Percentiles rank a stretch among this genome's conserved stretches.
Conservation (phyloP, 2,888 invertebrate species). For the Acronicta psi region DNA sequence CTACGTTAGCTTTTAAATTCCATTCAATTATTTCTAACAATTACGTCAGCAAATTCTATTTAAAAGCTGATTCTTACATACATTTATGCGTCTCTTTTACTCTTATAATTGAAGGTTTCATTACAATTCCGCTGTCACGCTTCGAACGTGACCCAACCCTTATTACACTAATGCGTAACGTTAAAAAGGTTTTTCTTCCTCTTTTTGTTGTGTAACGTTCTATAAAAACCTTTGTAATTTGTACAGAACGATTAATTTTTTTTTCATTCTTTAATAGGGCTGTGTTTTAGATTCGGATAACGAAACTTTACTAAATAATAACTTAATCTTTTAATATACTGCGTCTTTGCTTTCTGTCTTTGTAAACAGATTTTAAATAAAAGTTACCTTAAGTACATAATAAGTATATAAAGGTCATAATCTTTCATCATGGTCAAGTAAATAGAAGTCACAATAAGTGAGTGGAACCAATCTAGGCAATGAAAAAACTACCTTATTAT, state of each 20-base stretch:
- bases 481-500: too few relatives aligned
- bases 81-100: slow-evolving; percentile 49
- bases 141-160: slow-evolving; percentile 67
- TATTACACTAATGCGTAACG: slow-evolving; percentile 73
- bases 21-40: not conserved
- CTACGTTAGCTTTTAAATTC: too few relatives aligned
- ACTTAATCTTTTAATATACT: too few relatives aligned
- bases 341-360: too few relatives aligned
- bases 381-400: too few relatives aligned
- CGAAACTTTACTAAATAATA: not conserved
- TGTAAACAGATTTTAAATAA: too few relatives aligned
- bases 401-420: too few relatives aligned
- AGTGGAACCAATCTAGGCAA: too few relatives aligned
- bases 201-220: slow-evolving; percentile 23
- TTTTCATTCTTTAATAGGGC: slow-evolving; percentile 29
- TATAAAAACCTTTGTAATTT: slow-evolving; percentile 29
- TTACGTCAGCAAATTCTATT: slow-evolving; percentile 3
- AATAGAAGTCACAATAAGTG: too few relatives aligned
- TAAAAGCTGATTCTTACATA: slow-evolving; percentile 1
- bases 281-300: slow-evolving; percentile 22
- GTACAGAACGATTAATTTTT: slow-evolving; percentile 28
- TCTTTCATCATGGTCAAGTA: too few relatives aligned
- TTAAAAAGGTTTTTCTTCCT: slow-evolving; percentile 52
- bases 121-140: slow-evolving; percentile 64
- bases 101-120: slow-evolving; percentile 65